Base-by-base conservation (phyloP, 2,888 invertebrate genomes). In the Eupithecia centaureata region DNA sequence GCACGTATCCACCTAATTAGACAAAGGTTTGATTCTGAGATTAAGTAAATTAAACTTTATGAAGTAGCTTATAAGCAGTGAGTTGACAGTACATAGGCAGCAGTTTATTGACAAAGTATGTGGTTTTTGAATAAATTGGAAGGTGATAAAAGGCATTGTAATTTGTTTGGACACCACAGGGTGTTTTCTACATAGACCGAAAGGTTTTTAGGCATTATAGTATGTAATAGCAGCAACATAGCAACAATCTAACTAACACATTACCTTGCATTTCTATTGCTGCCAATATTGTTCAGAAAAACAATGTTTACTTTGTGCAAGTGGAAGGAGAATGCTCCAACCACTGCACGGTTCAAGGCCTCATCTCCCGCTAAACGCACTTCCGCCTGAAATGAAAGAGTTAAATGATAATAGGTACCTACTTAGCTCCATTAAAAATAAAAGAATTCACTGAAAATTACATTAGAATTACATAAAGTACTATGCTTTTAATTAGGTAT, bases 341-440 rank as follows among this genome's bases (percentile, higher is more conserved):
- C 93, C 2, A 94, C 88, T 47, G 89, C 87, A 67, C 93, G 83
- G 75, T 94, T 93, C 10, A 94, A 78, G 7, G 94, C 93, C 71
- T 94, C 94, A 81, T 94, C 94, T 38, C 94, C 93, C 0, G 92
- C 87, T 10, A 93, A 77, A 56, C 94, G 86, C 1, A 94, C 85
- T 81, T 94, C 94, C 7, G 93, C 94, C 94, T 94, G 75, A 59
- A 86, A 79, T 27, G 62, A 10, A 58, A 25, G 57, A n/a, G 42
- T 38, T 59, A 7, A 35, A 58, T 25, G 4, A 35, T 10, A 42
- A 7, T 47, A 33, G 5, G 33, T 47, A 51, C 51, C 25, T 27
- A 12, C 7, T n/a, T 7, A 33, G 10, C 33, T 33, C 33, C 10
- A 10, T 33, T 33, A 33, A 7, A 10, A 10, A 33, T 33, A n/a